These are phyloP conservation scores for Alauda arvensis DNA, from an alignment of 2,797 vertebrate genomes.

Conservation along the genomic window DNA sequence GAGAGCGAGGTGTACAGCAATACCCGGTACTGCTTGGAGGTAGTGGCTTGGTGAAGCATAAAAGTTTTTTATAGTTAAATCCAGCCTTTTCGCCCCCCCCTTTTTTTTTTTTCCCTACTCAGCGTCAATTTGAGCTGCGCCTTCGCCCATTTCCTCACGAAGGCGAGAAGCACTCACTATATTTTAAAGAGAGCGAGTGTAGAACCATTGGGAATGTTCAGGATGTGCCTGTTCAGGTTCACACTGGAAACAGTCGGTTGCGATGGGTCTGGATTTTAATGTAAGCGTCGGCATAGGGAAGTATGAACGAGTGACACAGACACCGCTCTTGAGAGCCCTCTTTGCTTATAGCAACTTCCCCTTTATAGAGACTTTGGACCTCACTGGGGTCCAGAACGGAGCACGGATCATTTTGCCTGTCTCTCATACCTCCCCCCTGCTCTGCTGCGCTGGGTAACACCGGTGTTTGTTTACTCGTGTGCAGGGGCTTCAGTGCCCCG, in stretches of 20 bases:
- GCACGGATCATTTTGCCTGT: fast-evolving
- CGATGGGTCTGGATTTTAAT: not conserved
- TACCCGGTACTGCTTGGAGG: not conserved
- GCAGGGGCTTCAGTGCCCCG: not conserved
- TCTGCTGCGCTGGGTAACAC: fast-evolving
- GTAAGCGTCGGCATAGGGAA: not conserved
- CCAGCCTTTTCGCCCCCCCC: fast-evolving
- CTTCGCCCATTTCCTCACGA: not conserved
- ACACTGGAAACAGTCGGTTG: not conserved
- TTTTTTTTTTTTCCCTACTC: not conserved
- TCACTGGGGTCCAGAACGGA: fast-evolving
- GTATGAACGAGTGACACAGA: not conserved
- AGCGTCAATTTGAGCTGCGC: not conserved
- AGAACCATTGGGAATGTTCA: fast-evolving
- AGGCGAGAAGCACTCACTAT: not conserved
- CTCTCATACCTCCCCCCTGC: fast-evolving
- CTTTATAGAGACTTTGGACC: not conserved
- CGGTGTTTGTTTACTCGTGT: too few relatives aligned
- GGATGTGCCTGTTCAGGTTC: not conserved
- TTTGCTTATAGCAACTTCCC: not conserved
- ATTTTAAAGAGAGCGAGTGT: not conserved
- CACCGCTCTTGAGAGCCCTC: fast-evolving
- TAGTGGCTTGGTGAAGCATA: not conserved
- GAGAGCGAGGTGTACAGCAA: fast-evolving
- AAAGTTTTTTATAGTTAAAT: not conserved